These are phyloP conservation scores for Dryadula phaetusa DNA, from an alignment of 2,888 invertebrate species.

Conservation along the genomic window DNA sequence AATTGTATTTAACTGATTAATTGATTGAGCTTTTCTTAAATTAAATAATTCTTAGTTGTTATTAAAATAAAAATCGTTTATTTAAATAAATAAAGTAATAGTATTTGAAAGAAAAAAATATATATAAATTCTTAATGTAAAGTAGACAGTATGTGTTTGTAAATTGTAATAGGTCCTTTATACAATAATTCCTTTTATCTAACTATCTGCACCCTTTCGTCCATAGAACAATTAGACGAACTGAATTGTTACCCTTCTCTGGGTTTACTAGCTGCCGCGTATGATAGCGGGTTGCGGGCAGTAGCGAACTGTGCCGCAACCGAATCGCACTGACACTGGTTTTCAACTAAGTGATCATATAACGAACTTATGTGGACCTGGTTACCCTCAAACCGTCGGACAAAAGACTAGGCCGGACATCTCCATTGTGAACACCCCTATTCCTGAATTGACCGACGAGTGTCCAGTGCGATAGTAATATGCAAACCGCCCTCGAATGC, in stretches of 20 bases:
- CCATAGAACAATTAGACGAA: conserved; percentile 69
- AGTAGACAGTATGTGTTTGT: neutral
- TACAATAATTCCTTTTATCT: conserved; percentile 25
- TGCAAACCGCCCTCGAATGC: conserved; percentile 74
- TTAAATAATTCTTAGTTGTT: neutral
- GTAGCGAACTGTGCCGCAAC: conserved; percentile 77
- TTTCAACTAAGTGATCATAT: conserved; percentile 53
- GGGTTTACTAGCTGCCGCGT: conserved; percentile 58
- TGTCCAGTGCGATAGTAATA: conserved; percentile 73
- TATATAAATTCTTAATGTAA: neutral
- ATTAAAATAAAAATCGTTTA: neutral
- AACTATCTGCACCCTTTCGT: conserved; percentile 65
- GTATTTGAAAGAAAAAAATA: neutral
- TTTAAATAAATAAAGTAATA: neutral
- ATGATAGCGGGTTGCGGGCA: conserved; percentile 51
- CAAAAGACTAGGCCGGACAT: conserved; percentile 65
- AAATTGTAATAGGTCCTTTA: neutral
- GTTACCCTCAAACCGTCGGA: conserved; percentile 54
- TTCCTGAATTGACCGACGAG: conserved; percentile 62
- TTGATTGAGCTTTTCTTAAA: too few species aligned
- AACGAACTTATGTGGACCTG: conserved; percentile 60
- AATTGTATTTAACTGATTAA: neutral
- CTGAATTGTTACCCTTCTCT: conserved; percentile 79
- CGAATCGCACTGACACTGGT: conserved; percentile 75
- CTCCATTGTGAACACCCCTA: conserved; percentile 74